A percentile compares a stretch with the other conserved stretches of the same genome.
phyloP scores from a whole-genome alignment of 2,888 invertebrate genomes.

The Barypeithes pellucidus region DNA sequence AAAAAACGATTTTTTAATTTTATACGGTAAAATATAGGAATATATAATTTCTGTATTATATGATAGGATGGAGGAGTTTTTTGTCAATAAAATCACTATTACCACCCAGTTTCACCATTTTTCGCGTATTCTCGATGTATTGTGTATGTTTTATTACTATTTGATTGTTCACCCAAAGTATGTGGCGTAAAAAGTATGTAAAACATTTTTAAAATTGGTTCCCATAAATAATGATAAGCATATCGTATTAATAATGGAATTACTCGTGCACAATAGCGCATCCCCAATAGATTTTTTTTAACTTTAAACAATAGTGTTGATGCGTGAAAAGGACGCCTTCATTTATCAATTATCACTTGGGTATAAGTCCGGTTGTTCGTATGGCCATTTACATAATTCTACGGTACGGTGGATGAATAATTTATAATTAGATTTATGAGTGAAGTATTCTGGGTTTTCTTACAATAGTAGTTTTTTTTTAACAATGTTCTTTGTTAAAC shows the following conservation, averaged over 20 bases:
- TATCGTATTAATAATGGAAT: too few relatives aligned
- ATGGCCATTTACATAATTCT: slow-evolving; percentile 1
- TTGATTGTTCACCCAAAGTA: neutral
- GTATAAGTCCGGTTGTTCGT: slow-evolving; percentile 4
- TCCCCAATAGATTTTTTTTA: too few relatives aligned
- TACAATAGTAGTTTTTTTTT: neutral
- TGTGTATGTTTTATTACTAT: neutral
- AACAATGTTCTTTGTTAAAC: neutral
- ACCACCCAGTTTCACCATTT: too few relatives aligned
- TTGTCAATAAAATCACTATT: too few relatives aligned
- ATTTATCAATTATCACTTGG: neutral
- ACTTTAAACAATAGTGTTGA: neutral
- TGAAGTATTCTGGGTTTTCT: neutral
- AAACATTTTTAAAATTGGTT: neutral
- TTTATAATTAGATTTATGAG: neutral
- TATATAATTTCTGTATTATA: too few relatives aligned
- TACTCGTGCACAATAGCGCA: too few relatives aligned
- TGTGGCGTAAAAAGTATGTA: neutral
- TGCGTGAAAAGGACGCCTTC: neutral
- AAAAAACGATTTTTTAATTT: too few relatives aligned
- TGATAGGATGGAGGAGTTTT: too few relatives aligned
- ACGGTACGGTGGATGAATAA: neutral
- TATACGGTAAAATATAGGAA: too few relatives aligned
- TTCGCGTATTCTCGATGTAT: neutral
- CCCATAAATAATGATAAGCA: too few relatives aligned